Evolutionary conservation across 2,113 vertebrate species (phyloP), one percentile per base, ranked within the genome.

Genomic region (Brachyistius frenatus): DNA sequence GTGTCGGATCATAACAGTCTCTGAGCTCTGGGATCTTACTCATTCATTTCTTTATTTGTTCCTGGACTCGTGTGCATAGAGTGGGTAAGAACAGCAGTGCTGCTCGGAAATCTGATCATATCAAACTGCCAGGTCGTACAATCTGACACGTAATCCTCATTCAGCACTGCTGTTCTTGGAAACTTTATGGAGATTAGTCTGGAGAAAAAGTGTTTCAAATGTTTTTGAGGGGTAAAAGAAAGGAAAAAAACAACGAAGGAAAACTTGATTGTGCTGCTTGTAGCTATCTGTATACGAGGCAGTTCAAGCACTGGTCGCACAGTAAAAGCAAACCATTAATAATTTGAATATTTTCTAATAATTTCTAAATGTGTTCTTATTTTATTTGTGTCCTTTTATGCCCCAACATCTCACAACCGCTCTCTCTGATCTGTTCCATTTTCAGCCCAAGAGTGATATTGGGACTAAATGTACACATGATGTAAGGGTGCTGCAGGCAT

Each of bases 1-100:
- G 98, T 0, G 96, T 99, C 4, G 98, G 97, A 84, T 99, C 97
- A 0, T 99, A 98, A 97, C 94, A 81, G 23, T 66, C 61, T 62
- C 54, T 81, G 57, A 85, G 16, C 37, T 35, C 36, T 63, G 11
- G 58, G 31, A 71, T 83, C 31, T 31, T 62, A 72, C 58, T 63
- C 23, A 73, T 78, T 35, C 47, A 31, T 72, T 78, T 62, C 33
- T 85, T 73, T 41, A 52, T 79, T 23, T 46, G 35, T 73, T 39
- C 32, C n/a, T 60, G 46, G 53, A 23, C 52, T 84, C 9, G 5
- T 73, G 53, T 85, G 81, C 54, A 62, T 86, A 52, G 61, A 88
- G 81, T 78, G 13, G 33, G 39, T 83, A 66, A 70, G 78, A 91
- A 83, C 67, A 83, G 76, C 73, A 88, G 71, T 47, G 63, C 80